These are phyloP conservation scores for Pseudeuparius sepicola DNA, from an alignment of 2,888 invertebrate genomes.

Conservation along the genomic window DNA sequence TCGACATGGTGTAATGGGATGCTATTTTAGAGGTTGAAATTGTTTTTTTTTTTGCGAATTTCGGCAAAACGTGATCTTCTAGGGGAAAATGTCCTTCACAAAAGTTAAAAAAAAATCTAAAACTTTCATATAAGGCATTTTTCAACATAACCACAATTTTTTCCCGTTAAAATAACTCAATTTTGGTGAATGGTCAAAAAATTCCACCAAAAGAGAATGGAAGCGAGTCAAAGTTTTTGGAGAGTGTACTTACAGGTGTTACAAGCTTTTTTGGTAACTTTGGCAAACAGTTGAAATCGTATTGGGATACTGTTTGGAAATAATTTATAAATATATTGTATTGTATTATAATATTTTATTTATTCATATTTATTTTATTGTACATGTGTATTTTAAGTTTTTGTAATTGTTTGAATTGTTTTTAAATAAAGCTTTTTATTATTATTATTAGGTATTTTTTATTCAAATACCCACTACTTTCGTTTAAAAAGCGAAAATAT, in stretches of 20 bases:
- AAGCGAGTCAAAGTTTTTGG: not conserved
- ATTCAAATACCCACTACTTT: not conserved
- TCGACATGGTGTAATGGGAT: too few relatives aligned
- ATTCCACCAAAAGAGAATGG: slow-evolving; percentile 10
- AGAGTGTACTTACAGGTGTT: not conserved
- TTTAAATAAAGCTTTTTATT: slow-evolving; percentile 17
- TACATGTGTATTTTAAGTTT: not conserved
- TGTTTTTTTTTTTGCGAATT: too few relatives aligned
- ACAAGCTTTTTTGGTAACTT: too few relatives aligned
- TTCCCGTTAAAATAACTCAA: too few relatives aligned
- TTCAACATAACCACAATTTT: too few relatives aligned
- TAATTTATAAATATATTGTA: too few relatives aligned
- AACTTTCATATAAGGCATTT: too few relatives aligned
- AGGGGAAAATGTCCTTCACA: too few relatives aligned
- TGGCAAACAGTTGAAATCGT: not conserved
- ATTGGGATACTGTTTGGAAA: too few relatives aligned
- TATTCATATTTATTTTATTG: not conserved
- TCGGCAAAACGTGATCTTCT: too few relatives aligned
- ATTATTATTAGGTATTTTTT: slow-evolving; percentile 1
- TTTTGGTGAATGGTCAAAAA: slow-evolving; percentile 18
- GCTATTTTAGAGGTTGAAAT: too few relatives aligned
- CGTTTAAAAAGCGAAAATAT: slow-evolving; percentile 4
- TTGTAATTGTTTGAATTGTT: slow-evolving; percentile 7
- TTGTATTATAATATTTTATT: not conserved
- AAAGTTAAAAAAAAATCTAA: too few relatives aligned